Evolutionary conservation across 1,140 invertebrate species (phyloP).

Genomic region (Cryptotermes secundus): DNA sequence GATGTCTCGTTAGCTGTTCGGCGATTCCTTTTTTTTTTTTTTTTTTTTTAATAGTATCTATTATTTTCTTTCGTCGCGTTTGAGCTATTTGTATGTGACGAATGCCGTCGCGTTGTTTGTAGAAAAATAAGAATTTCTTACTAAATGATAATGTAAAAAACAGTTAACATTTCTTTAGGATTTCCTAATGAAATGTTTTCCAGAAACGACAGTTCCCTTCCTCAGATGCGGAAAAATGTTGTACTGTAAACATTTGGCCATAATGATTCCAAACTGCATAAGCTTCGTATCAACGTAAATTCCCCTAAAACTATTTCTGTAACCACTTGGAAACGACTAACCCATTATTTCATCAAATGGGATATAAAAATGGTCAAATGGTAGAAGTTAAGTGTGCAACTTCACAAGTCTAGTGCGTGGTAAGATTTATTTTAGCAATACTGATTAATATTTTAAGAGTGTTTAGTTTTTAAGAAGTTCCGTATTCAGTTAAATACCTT

Average conservation of each 20-base stretch:
- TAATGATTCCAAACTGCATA: not conserved
- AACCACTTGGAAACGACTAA: not conserved
- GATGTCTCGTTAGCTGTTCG: conserved; percentile 1
- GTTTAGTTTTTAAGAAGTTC: too few species aligned
- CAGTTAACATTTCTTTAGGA: not conserved
- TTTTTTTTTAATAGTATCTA: not conserved
- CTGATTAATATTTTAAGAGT: too few species aligned
- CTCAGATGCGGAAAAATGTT: not conserved
- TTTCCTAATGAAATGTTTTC: not conserved
- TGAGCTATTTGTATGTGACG: not conserved
- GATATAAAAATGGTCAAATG: not conserved
- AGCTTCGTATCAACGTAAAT: not conserved
- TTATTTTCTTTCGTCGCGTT: not conserved
- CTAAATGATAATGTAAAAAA: not conserved
- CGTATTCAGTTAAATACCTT: too few species aligned
- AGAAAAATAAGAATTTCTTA: not conserved
- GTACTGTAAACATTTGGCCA: not conserved
- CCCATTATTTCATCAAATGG: not conserved
- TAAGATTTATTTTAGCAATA: too few species aligned
- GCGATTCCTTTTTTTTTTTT: not conserved
- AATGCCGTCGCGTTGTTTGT: not conserved
- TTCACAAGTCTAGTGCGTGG: not conserved
- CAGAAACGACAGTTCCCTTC: not conserved
- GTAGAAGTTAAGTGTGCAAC: not conserved
- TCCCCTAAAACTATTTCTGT: not conserved